Evolutionary conservation across 2,888 invertebrate genomes (phyloP), one percentile per base, ranked within the genome.

Genomic region (Oscheius sp.): DNA sequence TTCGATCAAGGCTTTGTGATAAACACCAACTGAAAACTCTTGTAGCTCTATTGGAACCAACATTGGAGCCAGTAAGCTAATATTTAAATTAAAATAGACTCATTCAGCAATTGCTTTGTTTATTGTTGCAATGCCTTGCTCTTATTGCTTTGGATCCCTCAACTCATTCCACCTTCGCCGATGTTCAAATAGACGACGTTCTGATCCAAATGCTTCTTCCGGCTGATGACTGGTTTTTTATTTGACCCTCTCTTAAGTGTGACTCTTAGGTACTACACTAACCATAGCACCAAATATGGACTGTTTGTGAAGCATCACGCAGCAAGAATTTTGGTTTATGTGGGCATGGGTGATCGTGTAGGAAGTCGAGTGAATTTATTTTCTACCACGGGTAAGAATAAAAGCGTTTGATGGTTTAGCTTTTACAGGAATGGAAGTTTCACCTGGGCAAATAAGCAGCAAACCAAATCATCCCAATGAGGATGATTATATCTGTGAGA

Each of bases 271-370:
- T 91, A 91, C 87, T 91, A 91, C 87, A 91, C 91, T 55, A 91
- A 91, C 82, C 91, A 91, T 85, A 90, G 90, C 78, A 91, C 91
- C 53, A 89, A 90, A 83, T 91, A 90, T 82, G 91, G 91, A 61
- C 88, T 89, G 67, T 91, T 89, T 80, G 91, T 91, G 66, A 91
- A 91, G 82, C 90, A 91, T 86, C 91, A 91, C 84, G 91, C 91
- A 0, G 90, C 91, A 2, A 83, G 91, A 61, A 89, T 91, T 17
- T 88, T 91, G 20, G 90, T 91, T 70, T 91, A 91, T 84, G 88
- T 91, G 80, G 91, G 91, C 27, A 89, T 90, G 76, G 90, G 91
- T 74, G 90, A 91, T 77, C 86, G 90, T 48, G 89, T 91, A 55
- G 90, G 90, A 68, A 89, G 90, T 33, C 86, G 91, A 50, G 90